Conservation (phyloP, 2,888 invertebrate species). For the Dynastes grantii region DNA sequence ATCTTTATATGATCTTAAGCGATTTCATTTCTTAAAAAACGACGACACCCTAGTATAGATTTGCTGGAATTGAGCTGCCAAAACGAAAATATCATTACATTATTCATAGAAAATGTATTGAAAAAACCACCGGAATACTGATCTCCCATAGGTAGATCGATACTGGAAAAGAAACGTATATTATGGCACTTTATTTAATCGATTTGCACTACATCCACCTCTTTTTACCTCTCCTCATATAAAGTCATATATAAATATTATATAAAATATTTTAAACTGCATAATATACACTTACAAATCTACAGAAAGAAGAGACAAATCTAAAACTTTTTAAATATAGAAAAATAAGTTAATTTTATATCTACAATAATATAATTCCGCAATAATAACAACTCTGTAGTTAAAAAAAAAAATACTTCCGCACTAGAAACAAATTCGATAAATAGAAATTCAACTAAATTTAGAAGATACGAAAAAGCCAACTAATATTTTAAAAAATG, state of each 20-base stretch:
- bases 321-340: slow-evolving; percentile 28
- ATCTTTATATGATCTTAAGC: no score
- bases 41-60: not conserved
- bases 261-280: slow-evolving; percentile 19
- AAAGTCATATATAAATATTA: slow-evolving; percentile 28
- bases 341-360: slow-evolving; percentile 35
- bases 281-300: slow-evolving; percentile 35
- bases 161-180: not conserved
- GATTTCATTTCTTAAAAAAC: no score
- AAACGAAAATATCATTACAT: slow-evolving; percentile 31
- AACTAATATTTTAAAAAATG: slow-evolving; percentile 5
- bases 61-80: slow-evolving; percentile 38
- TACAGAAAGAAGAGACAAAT: slow-evolving; percentile 25
- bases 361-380: slow-evolving; percentile 17
- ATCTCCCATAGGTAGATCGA: slow-evolving; percentile 26
- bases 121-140: slow-evolving; percentile 1
- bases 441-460: slow-evolving; percentile 38
- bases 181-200: slow-evolving; percentile 41
- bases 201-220: slow-evolving; percentile 38
- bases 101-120: slow-evolving; percentile 10
- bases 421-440: slow-evolving; percentile 33
- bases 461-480: slow-evolving; percentile 15
- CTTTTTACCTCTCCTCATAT: slow-evolving; percentile 4
- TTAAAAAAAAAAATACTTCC: slow-evolving; percentile 40
- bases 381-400: not conserved